Percentiles rank a stretch among this genome's conserved stretches.
phyloP scores from a whole-genome alignment of 2,797 vertebrate species.

The Bothrops alternatus region DNA sequence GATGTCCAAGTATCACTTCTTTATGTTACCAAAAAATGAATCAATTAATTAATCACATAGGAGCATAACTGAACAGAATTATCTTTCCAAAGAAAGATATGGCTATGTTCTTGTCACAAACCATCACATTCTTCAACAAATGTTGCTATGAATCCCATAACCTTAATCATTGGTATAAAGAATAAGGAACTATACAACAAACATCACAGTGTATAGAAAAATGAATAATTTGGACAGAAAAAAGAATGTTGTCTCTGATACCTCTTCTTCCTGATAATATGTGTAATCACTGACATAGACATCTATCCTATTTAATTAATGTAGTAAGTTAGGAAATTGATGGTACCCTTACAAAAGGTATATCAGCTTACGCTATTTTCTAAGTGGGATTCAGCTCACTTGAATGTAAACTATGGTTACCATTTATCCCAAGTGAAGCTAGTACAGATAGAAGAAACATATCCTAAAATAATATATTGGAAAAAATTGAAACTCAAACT shows the following conservation, averaged over 20 bases:
- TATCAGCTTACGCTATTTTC: background rate
- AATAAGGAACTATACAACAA: background rate
- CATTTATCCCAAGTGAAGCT: background rate
- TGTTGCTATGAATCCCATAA: conserved; percentile 15
- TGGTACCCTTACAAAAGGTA: background rate
- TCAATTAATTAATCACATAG: background rate
- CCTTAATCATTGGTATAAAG: conserved; percentile 17
- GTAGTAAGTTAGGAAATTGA: background rate
- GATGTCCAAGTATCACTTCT: background rate
- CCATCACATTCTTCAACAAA: conserved; percentile 1
- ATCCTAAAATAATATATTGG: background rate
- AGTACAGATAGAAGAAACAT: background rate
- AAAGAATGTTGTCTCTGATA: background rate
- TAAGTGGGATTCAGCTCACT: background rate
- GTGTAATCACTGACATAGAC: background rate
- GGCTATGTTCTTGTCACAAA: background rate
- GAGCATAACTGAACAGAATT: background rate
- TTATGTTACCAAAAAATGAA: background rate
- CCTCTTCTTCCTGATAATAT: background rate
- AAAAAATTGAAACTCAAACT: background rate
- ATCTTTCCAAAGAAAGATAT: conserved; percentile 1
- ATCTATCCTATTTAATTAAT: background rate
- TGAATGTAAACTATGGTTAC: background rate
- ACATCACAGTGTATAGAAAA: conserved; percentile 13
- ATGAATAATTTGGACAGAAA: background rate